Percentiles rank a stretch among this genome's conserved stretches.
Evolutionary conservation across 1,140 invertebrate species (phyloP).

Genomic region (Lucilia cuprina): DNA sequence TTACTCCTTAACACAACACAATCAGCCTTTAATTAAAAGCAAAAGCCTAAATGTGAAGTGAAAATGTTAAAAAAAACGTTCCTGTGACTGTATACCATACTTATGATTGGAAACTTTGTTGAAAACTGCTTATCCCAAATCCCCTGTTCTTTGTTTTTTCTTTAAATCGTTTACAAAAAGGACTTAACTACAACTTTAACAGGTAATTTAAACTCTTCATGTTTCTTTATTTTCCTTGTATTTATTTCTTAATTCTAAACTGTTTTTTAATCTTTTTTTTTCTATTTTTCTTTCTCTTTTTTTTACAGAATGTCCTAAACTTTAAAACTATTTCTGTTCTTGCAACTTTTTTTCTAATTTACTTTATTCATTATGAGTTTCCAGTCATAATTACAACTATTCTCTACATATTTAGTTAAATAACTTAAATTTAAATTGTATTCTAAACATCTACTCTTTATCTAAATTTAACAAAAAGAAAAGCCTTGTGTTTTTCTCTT

Average conservation of each 20-base stretch:
- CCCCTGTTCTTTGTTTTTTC: too few relatives aligned
- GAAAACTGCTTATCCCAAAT: neutral
- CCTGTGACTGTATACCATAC: neutral
- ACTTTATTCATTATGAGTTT: neutral
- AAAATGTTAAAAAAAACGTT: neutral
- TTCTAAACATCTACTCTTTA: neutral
- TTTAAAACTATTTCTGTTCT: neutral
- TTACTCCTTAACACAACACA: neutral
- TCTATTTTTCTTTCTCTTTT: neutral
- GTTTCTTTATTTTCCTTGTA: too few relatives aligned
- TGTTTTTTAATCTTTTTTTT: neutral
- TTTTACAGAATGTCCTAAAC: neutral
- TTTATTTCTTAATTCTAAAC: too few relatives aligned
- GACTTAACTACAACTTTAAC: too few relatives aligned
- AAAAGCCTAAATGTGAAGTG: neutral
- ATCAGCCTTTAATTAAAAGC: neutral
- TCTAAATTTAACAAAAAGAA: neutral
- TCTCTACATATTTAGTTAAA: neutral
- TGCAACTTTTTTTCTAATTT: neutral
- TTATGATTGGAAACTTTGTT: neutral
- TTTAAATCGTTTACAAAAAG: too few relatives aligned
- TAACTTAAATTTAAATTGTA: neutral
- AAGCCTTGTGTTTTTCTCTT: neutral
- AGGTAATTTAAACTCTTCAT: too few relatives aligned
- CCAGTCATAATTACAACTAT: neutral